Evolutionary conservation across 1,140 invertebrate species (phyloP), one percentile per base, ranked within the genome.

Genomic region (Elysia chlorotica): DNA sequence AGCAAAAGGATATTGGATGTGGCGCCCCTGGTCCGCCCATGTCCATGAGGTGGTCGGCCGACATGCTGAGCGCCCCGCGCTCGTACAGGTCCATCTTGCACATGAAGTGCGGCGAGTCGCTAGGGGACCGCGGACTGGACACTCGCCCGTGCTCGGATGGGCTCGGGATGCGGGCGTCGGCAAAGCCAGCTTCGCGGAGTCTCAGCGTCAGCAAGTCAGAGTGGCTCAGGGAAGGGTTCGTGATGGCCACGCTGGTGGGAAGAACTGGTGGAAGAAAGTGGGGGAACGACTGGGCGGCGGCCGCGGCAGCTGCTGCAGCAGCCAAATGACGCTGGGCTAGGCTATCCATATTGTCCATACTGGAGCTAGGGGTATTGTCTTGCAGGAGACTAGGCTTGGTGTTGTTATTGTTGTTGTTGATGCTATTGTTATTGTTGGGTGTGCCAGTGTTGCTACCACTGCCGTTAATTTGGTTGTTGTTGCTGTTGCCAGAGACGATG

Each of bases 141-240:
- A 79, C 71, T n/a, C 82, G 82, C 25, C 74, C 65, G 2, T 76
- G 68, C 1, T 81, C 79, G 2, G 81, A 83, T 41, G 80, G 78
- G 69, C 77, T 80, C 23, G 76, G 75, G 21, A 81, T 75, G 28
- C 72, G 76, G 53, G 76, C 54, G 67, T 89, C 74, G 66, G 71
- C 88, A 76, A 88, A 87, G 73, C 87, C 87, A 77, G 87, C 88
- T 78, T 91, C 91, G 65, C 90, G 90, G 88, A 94, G 94, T 89
- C 96, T 95, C 73, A 82, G 83, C 48, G 73, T 77, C 63, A 88
- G 72, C 28, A 97, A 92, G 88, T 97, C 94, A 75, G 94, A 96
- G 88, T 97, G 95, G 89, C 97, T 95, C 76, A 98, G 90, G 81
- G 95, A 94, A 54, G 96, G 96, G 88, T 98, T 98, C 66, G 96